Evolutionary conservation across 2,113 vertebrate species (phyloP).

Genomic region (Plecturocebus donacophilus): DNA sequence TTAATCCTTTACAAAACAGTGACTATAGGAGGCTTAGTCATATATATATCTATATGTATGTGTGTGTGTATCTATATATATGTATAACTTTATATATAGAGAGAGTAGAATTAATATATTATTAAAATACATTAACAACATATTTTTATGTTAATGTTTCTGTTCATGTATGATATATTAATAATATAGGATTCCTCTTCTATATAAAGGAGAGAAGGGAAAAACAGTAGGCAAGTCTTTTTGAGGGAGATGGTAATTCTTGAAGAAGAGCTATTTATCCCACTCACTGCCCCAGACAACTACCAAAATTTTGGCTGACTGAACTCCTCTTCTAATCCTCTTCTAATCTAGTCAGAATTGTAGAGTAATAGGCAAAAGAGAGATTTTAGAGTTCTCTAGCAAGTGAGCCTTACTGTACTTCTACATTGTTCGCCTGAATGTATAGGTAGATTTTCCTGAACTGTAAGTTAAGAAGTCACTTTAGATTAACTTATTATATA

Average conservation of each 20-base stretch:
- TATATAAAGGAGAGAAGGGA: neutral
- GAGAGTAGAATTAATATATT: no score
- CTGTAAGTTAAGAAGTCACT: neutral
- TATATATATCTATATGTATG: no score
- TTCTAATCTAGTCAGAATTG: neutral
- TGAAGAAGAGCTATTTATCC: neutral
- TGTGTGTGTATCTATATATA: no score
- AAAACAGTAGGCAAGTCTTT: neutral
- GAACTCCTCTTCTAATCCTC: neutral
- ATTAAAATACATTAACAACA: no score
- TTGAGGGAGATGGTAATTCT: neutral
- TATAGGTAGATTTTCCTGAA: neutral
- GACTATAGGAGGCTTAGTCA: no score
- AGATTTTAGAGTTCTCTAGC: neutral
- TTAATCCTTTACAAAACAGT: no score
- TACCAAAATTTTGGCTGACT: neutral
- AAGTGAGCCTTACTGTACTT: neutral
- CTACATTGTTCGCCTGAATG: neutral
- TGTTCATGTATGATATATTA: neutral
- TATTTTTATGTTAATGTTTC: neutral
- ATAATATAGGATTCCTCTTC: neutral
- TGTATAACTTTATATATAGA: no score
- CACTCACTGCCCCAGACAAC: fast-evolving
- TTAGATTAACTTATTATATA: neutral
- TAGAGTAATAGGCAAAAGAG: neutral